phyloP scores from a whole-genome alignment of 1,140 invertebrate species.

The Drosophila suzukii region DNA sequence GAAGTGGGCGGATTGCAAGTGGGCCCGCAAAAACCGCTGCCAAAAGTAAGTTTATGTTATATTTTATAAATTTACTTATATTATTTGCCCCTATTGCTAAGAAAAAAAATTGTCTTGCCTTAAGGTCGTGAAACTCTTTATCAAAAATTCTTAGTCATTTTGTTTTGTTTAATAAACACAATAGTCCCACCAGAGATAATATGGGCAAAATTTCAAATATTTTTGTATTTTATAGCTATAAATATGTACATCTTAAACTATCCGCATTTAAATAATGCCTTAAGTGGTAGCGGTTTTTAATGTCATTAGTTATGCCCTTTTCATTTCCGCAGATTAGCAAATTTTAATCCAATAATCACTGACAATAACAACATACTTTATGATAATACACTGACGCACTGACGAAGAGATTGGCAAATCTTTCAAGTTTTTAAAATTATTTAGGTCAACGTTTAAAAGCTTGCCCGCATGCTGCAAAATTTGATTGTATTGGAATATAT shows the following conservation, averaged over 20 bases:
- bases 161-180: background rate
- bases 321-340: background rate
- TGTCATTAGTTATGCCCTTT: background rate
- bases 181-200: background rate
- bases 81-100: background rate
- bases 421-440: constrained; percentile 3
- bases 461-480: background rate
- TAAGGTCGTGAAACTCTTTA: constrained; percentile 6
- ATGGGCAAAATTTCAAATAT: background rate
- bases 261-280: background rate
- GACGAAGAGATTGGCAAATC: constrained; percentile 1
- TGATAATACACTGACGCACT: background rate
- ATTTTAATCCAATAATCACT: background rate
- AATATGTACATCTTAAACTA: constrained; percentile 16
- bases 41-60: constrained; percentile 78
- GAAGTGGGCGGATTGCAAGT: constrained; percentile 87
- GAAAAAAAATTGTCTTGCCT: background rate
- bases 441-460: constrained; percentile 11
- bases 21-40: constrained; percentile 81
- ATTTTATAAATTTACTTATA: background rate
- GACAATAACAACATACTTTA: background rate
- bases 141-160: background rate
- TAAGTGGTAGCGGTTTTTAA: background rate
- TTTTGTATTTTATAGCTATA: background rate
- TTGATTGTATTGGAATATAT: background rate